Percentiles rank a stretch among this genome's conserved stretches.
phyloP scores from a whole-genome alignment of 2,113 vertebrate species.

The Ailuropoda melanoleuca region DNA sequence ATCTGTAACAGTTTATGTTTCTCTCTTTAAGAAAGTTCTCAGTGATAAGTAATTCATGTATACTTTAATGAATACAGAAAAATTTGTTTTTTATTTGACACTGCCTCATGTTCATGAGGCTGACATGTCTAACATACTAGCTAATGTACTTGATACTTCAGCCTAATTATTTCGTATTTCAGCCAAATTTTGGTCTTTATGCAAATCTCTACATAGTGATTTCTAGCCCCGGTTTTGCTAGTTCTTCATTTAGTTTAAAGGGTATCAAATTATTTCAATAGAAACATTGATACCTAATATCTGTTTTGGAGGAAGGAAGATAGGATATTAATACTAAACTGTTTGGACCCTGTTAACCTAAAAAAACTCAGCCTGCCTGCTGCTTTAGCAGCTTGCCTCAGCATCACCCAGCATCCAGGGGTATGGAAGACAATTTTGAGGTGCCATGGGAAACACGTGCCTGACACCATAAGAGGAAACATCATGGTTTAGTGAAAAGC shows the following conservation, averaged over 20 bases:
- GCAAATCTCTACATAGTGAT: background rate
- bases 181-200: background rate
- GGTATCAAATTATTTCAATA: background rate
- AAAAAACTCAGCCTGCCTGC: background rate
- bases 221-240: background rate
- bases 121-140: background rate
- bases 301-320: background rate
- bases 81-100: background rate
- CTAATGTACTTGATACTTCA: background rate
- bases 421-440: background rate
- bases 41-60: background rate
- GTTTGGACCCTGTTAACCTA: background rate
- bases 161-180: background rate
- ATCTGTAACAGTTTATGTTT: background rate
- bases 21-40: background rate
- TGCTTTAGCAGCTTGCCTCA: background rate
- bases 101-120: background rate
- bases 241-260: conserved; percentile 43
- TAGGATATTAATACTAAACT: background rate
- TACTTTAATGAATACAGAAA: conserved; percentile 8
- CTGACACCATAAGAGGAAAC: background rate
- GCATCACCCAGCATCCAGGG: background rate
- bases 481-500: background rate
- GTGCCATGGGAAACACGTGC: background rate
- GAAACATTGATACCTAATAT: background rate